Base-by-base conservation (phyloP, 2,888 invertebrate genomes). In the Caenorhabditis sulstoni region DNA sequence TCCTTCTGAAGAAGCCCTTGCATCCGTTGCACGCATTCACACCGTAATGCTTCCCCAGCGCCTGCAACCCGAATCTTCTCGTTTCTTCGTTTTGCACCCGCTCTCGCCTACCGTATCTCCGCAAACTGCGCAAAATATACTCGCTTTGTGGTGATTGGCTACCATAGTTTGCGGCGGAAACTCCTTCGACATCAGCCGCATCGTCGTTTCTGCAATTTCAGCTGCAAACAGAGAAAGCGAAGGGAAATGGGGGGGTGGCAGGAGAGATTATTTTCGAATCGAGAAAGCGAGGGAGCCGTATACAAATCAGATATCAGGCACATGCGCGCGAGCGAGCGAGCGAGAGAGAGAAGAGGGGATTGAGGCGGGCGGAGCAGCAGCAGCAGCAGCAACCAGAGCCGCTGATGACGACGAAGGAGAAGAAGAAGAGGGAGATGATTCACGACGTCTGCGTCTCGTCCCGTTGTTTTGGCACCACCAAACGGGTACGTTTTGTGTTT, bases 1-100 rank as follows among this genome's bases (percentile, higher is more conserved):
- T 85, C 67, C 87, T 67, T 22, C 87, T 64, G 74, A 87, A 87
- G 71, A 87, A 88, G 29, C 88, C 88, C 59, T 88, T 89, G 81
- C 87, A 89, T 18, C 88, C 88, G 62, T 88, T 88, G 65, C 85
- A 85, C n/a, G 84, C 83, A 64, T 80, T 81, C 16, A 83, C 84
- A 23, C 86, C 86, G 58, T 86, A 86, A 59, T 86, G 86, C 58
- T 81, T 83, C n/a, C 86, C 84, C 18, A 85, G 80, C 12, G 85
- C 85, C 85, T 85, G 71, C 8, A 73, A n/a, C n/a, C n/a, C n/a
- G n/a, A 50, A 45, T 29, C 23, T n/a, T 18, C 39, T 20, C 7
- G 23, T 50, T 14, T 20, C 12, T 22, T 14, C 14, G 7, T 45
- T 18, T 39, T 45, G 12, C 39, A 8, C 1, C n/a, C 20, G 22